Evolutionary conservation across 37 sponge, comb jelly and placozoan genomes (phyloP).

Genomic region (Bolinopsis microptera): DNA sequence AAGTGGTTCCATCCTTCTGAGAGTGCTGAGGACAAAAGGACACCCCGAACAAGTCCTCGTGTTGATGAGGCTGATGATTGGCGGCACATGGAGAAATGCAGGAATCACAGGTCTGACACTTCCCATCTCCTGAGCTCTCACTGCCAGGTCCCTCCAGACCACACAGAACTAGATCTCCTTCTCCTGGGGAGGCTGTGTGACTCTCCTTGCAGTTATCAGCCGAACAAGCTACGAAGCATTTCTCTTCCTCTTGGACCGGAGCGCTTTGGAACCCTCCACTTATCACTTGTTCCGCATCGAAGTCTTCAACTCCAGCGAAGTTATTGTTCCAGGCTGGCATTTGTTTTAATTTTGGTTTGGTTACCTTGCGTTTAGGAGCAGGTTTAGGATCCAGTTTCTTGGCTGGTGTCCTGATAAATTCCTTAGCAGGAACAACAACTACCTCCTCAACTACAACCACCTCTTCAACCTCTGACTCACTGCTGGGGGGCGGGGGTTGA

Average conservation of each 20-base stretch:
- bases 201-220: neutral
- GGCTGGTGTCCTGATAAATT: constrained; percentile 17
- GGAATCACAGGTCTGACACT: neutral
- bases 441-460: neutral
- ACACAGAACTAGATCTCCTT: neutral
- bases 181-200: neutral
- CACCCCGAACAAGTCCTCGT: neutral
- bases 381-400: neutral
- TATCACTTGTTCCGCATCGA: neutral
- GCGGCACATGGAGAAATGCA: neutral
- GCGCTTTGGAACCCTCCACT: neutral
- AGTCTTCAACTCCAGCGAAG: neutral
- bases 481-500: neutral
- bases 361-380: neutral
- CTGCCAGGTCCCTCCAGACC: neutral
- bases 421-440: neutral
- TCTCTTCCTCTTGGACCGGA: neutral
- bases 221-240: neutral
- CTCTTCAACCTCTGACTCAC: neutral
- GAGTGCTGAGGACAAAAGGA: neutral
- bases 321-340: neutral
- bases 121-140: neutral
- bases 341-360: neutral
- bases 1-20: neutral
- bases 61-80: neutral